Conservation (phyloP, 2,888 invertebrate species). For the Drosophila lacicola region DNA sequence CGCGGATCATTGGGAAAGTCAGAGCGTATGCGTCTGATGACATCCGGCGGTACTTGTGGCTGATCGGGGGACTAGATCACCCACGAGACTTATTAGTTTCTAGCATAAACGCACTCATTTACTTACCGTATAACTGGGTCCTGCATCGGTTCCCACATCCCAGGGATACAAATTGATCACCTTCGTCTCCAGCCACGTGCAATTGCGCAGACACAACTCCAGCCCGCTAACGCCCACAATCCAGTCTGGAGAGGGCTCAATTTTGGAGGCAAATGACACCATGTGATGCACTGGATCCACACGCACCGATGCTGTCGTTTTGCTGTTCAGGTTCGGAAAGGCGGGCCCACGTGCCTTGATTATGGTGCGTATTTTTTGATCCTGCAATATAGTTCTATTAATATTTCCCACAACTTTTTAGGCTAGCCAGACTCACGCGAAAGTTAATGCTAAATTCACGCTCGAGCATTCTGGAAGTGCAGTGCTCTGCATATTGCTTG, state of each 20-base stretch:
- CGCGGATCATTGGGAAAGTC: conserved; percentile 93
- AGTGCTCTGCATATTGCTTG: conserved; percentile 96
- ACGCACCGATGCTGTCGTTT: conserved; percentile 93
- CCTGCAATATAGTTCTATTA: conserved; percentile 85
- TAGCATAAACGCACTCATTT: too few species aligned
- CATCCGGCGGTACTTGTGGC: conserved; percentile 93
- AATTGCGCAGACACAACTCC: conserved; percentile 95
- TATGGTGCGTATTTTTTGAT: conserved; percentile 94
- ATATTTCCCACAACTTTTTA: neutral
- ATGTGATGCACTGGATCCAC: conserved; percentile 96
- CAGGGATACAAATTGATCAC: conserved; percentile 95
- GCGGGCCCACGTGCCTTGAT: conserved; percentile 97
- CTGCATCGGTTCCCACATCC: conserved; percentile 98
- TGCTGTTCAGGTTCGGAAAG: conserved; percentile 93
- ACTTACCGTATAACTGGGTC: conserved; percentile 91
- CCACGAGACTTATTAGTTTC: neutral
- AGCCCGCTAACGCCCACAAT: conserved; percentile 96
- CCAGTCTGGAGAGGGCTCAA: conserved; percentile 99
- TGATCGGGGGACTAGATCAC: conserved; percentile 89
- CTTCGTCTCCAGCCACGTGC: conserved; percentile 94
- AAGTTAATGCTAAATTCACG: conserved; percentile 94
- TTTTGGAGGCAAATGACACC: conserved; percentile 96
- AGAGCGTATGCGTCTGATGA: conserved; percentile 93
- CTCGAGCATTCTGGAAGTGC: conserved; percentile 94
- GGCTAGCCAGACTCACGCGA: conserved; percentile 49